Evolutionary conservation across 2,797 vertebrate genomes (phyloP).

Genomic region (Crenichthys baileyi): DNA sequence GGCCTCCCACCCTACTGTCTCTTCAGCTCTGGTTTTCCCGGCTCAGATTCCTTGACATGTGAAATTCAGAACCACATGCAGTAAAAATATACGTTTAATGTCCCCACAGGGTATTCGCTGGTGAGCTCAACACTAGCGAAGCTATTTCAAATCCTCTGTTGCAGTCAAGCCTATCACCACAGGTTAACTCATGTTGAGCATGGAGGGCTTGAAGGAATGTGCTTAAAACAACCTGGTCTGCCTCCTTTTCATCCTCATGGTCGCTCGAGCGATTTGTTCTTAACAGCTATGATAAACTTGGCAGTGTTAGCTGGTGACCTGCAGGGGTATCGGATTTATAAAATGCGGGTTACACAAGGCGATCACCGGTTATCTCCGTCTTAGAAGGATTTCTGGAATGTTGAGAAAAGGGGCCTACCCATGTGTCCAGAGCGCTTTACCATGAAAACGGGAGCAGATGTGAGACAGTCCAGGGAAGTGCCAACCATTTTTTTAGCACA

Average conservation of each 20-base stretch:
- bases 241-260: constrained; percentile 6
- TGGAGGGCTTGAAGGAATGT: constrained; percentile 20
- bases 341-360: constrained; percentile 19
- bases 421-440: constrained; percentile 28
- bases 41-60: constrained; percentile 9
- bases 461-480: constrained; percentile 24
- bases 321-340: constrained; percentile 42
- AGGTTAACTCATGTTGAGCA: constrained; percentile 51
- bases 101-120: constrained; percentile 56
- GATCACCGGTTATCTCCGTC: constrained; percentile 23
- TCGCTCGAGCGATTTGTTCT: constrained; percentile 20
- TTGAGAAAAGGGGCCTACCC: constrained; percentile 66
- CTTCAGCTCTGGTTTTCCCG: constrained; percentile 36
- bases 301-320: constrained; percentile 35
- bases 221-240: constrained; percentile 10
- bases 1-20: constrained; percentile 14
- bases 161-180: constrained; percentile 45
- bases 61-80: constrained; percentile 10
- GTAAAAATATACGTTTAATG: constrained; percentile 31
- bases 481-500: background rate
- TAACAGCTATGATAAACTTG: constrained; percentile 6
- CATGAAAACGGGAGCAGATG: constrained; percentile 55
- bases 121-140: constrained; percentile 60
- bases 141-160: constrained; percentile 61
- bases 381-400: constrained; percentile 72